These are phyloP conservation scores for Fragum sueziense DNA, from an alignment of 2,888 invertebrate genomes.

Conservation along the genomic window DNA sequence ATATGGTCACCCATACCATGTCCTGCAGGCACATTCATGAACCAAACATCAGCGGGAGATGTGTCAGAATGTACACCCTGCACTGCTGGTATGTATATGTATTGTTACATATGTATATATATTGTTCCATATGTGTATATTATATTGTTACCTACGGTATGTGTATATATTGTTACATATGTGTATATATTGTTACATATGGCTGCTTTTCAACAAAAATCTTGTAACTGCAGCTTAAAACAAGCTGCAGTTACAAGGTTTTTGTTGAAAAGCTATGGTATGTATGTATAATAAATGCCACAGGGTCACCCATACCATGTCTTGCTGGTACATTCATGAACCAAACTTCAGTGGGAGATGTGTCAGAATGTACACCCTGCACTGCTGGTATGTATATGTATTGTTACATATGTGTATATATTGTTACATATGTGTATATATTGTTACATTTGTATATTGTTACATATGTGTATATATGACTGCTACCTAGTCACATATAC, in stretches of 20 bases:
- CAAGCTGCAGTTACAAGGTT: too few relatives aligned
- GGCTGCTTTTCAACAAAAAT: too few relatives aligned
- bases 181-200: too few relatives aligned
- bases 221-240: too few relatives aligned
- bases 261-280: too few relatives aligned
- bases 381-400: slow-evolving; percentile 68
- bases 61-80: slow-evolving; percentile 75
- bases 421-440: background rate
- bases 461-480: too few relatives aligned
- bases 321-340: slow-evolving; percentile 78
- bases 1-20: slow-evolving; percentile 73
- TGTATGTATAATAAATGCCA: too few relatives aligned
- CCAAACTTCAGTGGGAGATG: slow-evolving; percentile 65
- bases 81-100: slow-evolving; percentile 71
- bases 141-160: slow-evolving; percentile 70
- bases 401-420: too few relatives aligned
- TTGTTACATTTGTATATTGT: too few relatives aligned
- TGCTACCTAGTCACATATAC: slow-evolving; percentile 71
- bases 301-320: slow-evolving; percentile 72
- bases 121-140: slow-evolving; percentile 57
- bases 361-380: slow-evolving; percentile 75
- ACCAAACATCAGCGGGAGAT: slow-evolving; percentile 66
- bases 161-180: too few relatives aligned
- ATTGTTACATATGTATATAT: background rate
- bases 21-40: slow-evolving; percentile 77